Conservation (phyloP, 1,140 invertebrate species). For the Augochlora pura region DNA sequence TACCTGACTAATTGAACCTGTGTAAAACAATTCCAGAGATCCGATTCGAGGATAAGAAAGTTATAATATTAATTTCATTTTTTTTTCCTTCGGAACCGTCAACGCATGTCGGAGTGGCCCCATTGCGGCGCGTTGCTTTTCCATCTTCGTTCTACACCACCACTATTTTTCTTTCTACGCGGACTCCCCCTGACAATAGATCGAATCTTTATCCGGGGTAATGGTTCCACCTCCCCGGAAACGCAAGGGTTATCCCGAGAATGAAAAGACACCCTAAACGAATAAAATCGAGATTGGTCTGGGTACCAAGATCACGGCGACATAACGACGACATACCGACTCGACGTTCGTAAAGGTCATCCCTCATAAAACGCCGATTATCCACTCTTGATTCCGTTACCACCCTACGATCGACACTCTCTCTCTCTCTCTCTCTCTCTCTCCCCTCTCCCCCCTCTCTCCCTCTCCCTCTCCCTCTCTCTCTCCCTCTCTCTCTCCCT, state of each 20-base stretch:
- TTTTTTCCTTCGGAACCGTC: constrained; percentile 10
- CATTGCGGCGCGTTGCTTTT: too few species aligned
- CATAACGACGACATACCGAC: too few species aligned
- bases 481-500: too few species aligned
- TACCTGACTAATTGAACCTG: not conserved
- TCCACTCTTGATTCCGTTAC: not conserved
- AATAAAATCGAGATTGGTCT: constrained; percentile 53
- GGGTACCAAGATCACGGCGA: not conserved
- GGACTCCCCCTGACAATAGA: not conserved
- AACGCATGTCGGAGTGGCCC: too few species aligned
- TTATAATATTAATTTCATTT: constrained; percentile 20
- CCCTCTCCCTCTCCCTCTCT: too few species aligned
- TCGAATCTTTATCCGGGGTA: constrained; percentile 31
- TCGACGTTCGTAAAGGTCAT: constrained; percentile 14
- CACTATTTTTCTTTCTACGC: not conserved
- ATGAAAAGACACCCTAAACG: constrained; percentile 57
- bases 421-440: not conserved
- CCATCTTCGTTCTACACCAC: not conserved
- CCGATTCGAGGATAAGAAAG: not conserved
- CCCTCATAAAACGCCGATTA: constrained; percentile 36
- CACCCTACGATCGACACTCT: not conserved
- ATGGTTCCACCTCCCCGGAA: constrained; percentile 48
- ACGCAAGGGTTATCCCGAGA: constrained; percentile 59
- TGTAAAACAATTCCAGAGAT: constrained; percentile 20
- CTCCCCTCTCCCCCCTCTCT: too few species aligned